Percentiles rank a stretch among this genome's conserved stretches.
phyloP scores from a whole-genome alignment of 2,888 invertebrate species.

The Nebria salina region DNA sequence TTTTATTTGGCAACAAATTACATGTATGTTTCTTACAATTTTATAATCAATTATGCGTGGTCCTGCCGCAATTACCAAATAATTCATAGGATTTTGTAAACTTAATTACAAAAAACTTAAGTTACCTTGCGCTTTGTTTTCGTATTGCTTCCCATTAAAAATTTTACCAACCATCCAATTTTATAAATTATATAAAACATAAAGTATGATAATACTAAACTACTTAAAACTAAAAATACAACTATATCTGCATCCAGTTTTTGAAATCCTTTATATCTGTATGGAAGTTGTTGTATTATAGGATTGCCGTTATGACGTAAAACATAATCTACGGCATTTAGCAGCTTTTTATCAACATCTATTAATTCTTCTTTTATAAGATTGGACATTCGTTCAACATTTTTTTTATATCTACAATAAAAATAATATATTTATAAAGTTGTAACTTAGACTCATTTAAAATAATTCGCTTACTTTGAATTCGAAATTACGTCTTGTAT shows the following conservation, averaged over 20 bases:
- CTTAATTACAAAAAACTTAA: too few species aligned
- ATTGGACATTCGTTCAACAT: conserved; percentile 13
- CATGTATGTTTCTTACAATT: too few species aligned
- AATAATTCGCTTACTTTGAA: conserved; percentile 24
- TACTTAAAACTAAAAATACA: neutral
- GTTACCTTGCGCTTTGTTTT: too few species aligned
- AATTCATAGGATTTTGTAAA: too few species aligned
- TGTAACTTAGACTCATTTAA: neutral
- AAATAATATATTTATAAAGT: too few species aligned
- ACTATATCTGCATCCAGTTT: neutral
- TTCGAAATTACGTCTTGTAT: conserved; percentile 30
- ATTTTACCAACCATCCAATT: neutral
- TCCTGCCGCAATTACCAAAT: too few species aligned
- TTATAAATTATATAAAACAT: neutral
- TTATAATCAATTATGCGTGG: too few species aligned
- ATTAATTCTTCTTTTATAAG: conserved; percentile 28
- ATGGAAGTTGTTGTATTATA: neutral
- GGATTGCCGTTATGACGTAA: conserved; percentile 29
- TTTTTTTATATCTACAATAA: conserved; percentile 28
- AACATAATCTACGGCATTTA: conserved; percentile 24
- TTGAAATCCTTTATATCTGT: neutral
- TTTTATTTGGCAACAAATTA: too few species aligned
- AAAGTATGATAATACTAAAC: neutral
- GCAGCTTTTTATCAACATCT: conserved; percentile 10
- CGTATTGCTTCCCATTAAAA: too few species aligned